A percentile compares a stretch with the other conserved stretches of the same genome.
Evolutionary conservation across 2,888 invertebrate genomes (phyloP).

Genomic region (Drosophila nr. medialis): DNA sequence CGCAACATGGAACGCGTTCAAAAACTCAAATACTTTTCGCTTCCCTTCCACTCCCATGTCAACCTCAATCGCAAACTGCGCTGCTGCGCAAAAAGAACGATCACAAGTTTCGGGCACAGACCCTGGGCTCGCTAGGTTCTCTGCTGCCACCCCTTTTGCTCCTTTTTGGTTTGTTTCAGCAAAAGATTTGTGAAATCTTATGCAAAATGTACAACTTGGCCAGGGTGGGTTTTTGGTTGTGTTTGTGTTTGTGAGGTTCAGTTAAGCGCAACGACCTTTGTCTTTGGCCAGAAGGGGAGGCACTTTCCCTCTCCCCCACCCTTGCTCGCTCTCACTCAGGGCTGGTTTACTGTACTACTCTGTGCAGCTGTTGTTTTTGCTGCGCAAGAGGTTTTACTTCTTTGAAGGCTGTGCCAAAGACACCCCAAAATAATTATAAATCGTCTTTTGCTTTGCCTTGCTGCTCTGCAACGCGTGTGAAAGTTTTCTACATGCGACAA

Average conservation of each 20-base stretch:
- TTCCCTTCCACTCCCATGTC: background rate
- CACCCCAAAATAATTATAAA: conserved; percentile 65
- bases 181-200: conserved; percentile 66
- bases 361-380: conserved; percentile 71
- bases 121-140: conserved; percentile 10
- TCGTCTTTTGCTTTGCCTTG: conserved; percentile 43
- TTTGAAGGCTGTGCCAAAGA: conserved; percentile 52
- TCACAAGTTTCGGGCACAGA: conserved; percentile 58
- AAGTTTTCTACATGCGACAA: conserved; percentile 52
- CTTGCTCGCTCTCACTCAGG: background rate
- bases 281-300: conserved; percentile 50
- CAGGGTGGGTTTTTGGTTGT: conserved; percentile 43
- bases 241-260: conserved; percentile 49
- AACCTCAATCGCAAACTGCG: conserved; percentile 9
- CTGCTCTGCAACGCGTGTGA: conserved; percentile 73
- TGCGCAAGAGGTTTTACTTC: conserved; percentile 49
- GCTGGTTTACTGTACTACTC: conserved; percentile 28
- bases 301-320: conserved; percentile 39
- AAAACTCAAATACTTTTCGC: background rate
- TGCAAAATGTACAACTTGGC: conserved; percentile 69
- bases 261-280: conserved; percentile 79
- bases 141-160: conserved; percentile 55
- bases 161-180: conserved; percentile 18
- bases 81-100: conserved; percentile 73
- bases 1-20: conserved; percentile 58